Conservation (phyloP, 2,797 vertebrate genomes). For the Hemibagrus guttatus region DNA sequence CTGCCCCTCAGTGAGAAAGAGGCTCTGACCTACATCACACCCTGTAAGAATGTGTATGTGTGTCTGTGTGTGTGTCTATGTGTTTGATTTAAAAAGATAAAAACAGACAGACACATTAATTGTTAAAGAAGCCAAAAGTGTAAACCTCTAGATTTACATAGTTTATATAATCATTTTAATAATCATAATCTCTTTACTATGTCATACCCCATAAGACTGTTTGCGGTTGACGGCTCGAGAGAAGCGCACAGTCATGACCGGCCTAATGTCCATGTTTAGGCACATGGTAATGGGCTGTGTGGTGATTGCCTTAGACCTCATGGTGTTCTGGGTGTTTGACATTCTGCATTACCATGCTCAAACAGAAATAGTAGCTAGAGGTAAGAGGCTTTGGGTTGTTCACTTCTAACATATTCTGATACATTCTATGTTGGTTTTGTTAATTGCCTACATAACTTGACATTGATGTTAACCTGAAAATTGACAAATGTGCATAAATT, state of each 20-base stretch:
- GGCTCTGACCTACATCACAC: conserved; percentile 74
- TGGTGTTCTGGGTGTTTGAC: conserved; percentile 88
- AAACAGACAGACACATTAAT: background rate
- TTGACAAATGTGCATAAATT: background rate
- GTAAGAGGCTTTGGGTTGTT: conserved; percentile 67
- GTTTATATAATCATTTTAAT: background rate
- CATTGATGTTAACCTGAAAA: background rate
- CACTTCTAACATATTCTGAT: background rate
- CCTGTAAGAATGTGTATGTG: conserved; percentile 67
- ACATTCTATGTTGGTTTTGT: background rate
- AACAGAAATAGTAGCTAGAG: conserved; percentile 76
- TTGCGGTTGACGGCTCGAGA: conserved; percentile 71
- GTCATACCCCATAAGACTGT: conserved; percentile 66
- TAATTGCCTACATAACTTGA: background rate
- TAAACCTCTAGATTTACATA: background rate
- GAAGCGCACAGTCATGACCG: conserved; percentile 47
- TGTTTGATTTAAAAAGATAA: background rate
- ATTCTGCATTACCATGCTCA: conserved; percentile 78
- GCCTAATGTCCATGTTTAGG: conserved; percentile 65
- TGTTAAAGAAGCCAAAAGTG: background rate
- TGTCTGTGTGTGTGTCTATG: conserved; percentile 8
- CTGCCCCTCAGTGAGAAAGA: conserved; percentile 80
- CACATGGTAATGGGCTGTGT: conserved; percentile 70
- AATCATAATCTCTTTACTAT: background rate
- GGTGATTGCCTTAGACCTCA: conserved; percentile 79